These are phyloP conservation scores for Motacilla alba DNA, from an alignment of 2,113 vertebrate genomes.

Conservation along the genomic window DNA sequence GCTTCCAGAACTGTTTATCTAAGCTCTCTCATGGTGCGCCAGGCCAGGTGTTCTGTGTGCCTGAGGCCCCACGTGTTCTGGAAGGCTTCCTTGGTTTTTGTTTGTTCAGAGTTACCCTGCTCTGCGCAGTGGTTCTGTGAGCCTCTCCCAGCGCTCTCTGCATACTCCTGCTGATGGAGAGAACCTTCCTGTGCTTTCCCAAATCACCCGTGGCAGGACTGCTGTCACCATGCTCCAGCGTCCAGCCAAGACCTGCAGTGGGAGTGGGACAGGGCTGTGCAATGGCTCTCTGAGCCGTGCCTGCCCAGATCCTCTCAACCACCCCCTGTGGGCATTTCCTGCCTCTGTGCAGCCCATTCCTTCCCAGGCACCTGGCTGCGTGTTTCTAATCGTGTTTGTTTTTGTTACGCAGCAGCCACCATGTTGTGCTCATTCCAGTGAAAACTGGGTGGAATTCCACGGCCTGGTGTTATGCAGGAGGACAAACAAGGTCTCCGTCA, in stretches of 20 bases:
- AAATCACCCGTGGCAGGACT: fast-evolving
- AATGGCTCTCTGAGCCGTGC: background rate
- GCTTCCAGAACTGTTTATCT: constrained; percentile 17
- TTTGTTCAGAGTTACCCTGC: background rate
- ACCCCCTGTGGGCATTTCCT: background rate
- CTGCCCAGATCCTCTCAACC: background rate
- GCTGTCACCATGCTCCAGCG: fast-evolving
- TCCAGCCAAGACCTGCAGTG: background rate
- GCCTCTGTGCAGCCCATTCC: background rate
- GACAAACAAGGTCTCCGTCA: background rate
- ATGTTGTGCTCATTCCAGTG: background rate
- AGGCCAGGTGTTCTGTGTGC: constrained; percentile 44
- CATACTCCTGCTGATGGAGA: background rate
- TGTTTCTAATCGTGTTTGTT: background rate
- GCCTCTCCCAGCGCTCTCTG: background rate
- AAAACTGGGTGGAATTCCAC: background rate
- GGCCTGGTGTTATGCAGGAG: background rate
- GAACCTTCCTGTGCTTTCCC: background rate
- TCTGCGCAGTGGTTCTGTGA: background rate
- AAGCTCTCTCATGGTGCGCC: background rate
- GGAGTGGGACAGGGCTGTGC: background rate
- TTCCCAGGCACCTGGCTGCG: background rate
- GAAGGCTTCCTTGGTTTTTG: constrained; percentile 15
- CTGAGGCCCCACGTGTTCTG: constrained; percentile 25
- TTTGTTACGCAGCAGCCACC: background rate